phyloP scores from a whole-genome alignment of 2,888 invertebrate genomes.

The Zygogramma bicolorata region DNA sequence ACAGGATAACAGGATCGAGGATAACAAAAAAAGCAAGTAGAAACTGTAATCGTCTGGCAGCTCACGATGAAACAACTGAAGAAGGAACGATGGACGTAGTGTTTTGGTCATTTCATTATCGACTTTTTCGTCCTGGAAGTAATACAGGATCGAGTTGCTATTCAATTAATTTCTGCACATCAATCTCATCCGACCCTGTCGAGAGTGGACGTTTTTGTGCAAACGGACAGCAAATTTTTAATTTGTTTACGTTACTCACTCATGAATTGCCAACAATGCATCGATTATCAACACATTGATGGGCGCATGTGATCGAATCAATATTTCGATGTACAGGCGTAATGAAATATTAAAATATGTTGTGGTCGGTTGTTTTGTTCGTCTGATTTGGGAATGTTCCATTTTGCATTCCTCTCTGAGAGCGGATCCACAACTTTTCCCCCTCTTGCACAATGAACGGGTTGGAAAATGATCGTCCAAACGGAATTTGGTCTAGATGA shows the following conservation, averaged over 20 bases:
- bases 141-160: background rate
- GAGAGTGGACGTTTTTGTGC: background rate
- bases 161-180: background rate
- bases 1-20: too few species aligned
- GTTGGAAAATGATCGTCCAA: background rate
- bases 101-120: too few species aligned
- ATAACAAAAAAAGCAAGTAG: too few species aligned
- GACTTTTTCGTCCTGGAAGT: too few species aligned
- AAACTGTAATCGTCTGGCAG: too few species aligned
- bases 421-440: background rate
- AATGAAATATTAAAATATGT: constrained; percentile 6
- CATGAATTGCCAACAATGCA: constrained; percentile 6
- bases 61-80: too few species aligned
- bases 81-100: too few species aligned
- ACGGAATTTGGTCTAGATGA: background rate
- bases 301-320: constrained; percentile 1
- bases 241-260: constrained; percentile 9
- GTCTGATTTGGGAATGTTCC: background rate
- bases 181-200: background rate
- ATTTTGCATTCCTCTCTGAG: background rate
- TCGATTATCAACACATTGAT: constrained; percentile 13
- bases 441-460: background rate
- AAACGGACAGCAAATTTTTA: constrained; percentile 8
- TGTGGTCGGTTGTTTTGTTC: background rate
- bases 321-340: background rate